These are phyloP conservation scores for Myotis brandtii DNA, from an alignment of 2,113 vertebrate genomes.

Conservation along the genomic window DNA sequence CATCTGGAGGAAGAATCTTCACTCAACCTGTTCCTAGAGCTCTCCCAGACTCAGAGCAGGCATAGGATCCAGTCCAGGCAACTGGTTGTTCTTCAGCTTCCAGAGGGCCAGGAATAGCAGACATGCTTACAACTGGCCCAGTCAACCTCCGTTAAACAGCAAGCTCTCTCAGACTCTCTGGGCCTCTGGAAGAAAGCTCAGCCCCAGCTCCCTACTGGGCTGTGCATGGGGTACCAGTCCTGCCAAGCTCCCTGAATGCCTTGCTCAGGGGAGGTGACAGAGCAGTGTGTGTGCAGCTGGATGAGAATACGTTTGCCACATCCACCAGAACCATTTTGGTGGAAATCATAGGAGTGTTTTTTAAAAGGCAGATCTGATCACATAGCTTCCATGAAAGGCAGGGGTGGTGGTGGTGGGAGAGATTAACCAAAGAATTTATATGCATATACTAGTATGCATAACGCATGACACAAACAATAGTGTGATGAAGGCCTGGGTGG, in stretches of 20 bases:
- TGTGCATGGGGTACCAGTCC: accelerated
- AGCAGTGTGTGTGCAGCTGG: neutral
- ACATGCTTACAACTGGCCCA: too few species aligned
- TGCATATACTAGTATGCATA: too few species aligned
- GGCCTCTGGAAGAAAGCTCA: neutral
- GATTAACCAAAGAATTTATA: too few species aligned
- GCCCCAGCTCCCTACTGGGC: too few species aligned
- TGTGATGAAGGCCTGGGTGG: too few species aligned
- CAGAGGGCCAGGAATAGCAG: neutral
- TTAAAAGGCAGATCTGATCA: neutral
- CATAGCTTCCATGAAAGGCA: neutral
- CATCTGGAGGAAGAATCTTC: neutral
- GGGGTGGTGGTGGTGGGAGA: too few species aligned
- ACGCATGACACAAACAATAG: too few species aligned
- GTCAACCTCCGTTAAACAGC: neutral
- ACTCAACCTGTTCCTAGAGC: neutral
- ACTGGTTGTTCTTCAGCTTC: neutral
- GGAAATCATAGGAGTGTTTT: neutral
- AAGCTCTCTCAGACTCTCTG: neutral
- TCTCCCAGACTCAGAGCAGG: too few species aligned
- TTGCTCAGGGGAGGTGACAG: neutral
- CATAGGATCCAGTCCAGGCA: neutral
- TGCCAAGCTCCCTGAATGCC: neutral
- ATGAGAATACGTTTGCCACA: neutral
- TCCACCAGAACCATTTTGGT: neutral